Conservation (phyloP, 2,113 vertebrate species). For the Poecile atricapillus region DNA sequence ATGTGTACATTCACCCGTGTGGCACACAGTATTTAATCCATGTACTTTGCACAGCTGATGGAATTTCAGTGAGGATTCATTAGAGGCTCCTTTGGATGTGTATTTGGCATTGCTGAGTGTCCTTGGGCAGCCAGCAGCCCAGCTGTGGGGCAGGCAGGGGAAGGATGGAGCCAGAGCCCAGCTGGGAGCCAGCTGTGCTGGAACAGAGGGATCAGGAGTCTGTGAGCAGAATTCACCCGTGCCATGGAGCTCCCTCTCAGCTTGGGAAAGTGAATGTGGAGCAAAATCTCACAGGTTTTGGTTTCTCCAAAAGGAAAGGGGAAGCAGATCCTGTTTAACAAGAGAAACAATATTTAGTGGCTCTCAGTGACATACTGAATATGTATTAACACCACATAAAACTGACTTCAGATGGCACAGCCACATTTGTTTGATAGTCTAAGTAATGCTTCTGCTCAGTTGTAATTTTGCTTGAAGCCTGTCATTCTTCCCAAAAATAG, state of each 20-base stretch:
- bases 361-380: not conserved
- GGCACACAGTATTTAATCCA: not conserved
- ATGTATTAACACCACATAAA: not conserved
- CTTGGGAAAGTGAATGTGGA: not conserved
- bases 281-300: not conserved
- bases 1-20: not conserved
- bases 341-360: not conserved
- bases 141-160: not conserved
- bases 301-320: not conserved
- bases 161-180: not conserved
- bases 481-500: not conserved
- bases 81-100: too few relatives aligned
- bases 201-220: rapidly evolving
- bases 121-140: not conserved
- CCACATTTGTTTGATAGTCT: not conserved
- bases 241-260: not conserved
- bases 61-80: not conserved
- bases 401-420: not conserved
- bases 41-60: not conserved
- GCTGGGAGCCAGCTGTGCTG: not conserved
- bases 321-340: not conserved
- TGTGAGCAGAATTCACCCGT: not conserved
- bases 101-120: not conserved
- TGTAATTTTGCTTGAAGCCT: not conserved
- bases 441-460: not conserved